Evolutionary conservation across 2,888 invertebrate genomes (phyloP).

Genomic region (Mythimna impura): DNA sequence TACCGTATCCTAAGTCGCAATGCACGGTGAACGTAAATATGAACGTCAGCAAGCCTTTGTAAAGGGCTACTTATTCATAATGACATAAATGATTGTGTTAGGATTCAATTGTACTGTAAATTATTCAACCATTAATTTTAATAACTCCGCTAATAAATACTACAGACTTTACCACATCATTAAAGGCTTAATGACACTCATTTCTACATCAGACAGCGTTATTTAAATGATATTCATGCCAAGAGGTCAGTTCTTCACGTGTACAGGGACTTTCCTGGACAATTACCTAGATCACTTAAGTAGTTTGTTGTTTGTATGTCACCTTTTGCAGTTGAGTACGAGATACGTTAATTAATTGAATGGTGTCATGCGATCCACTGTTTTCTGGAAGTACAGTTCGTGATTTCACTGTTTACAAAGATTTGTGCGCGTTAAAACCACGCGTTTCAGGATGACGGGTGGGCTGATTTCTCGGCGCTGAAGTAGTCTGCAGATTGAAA

Average conservation of each 20-base stretch:
- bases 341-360: too few species aligned
- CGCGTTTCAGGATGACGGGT: too few species aligned
- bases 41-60: neutral
- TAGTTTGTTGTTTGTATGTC: neutral
- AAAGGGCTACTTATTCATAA: neutral
- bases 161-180: neutral
- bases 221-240: neutral
- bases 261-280: neutral
- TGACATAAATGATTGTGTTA: neutral
- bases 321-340: neutral
- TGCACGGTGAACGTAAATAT: neutral
- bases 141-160: neutral
- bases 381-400: too few species aligned
- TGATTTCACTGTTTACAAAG: too few species aligned
- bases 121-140: neutral
- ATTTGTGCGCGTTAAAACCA: too few species aligned
- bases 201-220: neutral
- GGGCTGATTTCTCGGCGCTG: too few species aligned
- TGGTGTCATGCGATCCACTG: too few species aligned
- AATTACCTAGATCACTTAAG: neutral
- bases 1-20: too few species aligned
- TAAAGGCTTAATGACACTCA: neutral
- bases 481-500: too few species aligned
- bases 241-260: neutral
- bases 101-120: neutral